These are phyloP conservation scores for Phasia obesa DNA, from an alignment of 2,888 invertebrate genomes.

Conservation along the genomic window DNA sequence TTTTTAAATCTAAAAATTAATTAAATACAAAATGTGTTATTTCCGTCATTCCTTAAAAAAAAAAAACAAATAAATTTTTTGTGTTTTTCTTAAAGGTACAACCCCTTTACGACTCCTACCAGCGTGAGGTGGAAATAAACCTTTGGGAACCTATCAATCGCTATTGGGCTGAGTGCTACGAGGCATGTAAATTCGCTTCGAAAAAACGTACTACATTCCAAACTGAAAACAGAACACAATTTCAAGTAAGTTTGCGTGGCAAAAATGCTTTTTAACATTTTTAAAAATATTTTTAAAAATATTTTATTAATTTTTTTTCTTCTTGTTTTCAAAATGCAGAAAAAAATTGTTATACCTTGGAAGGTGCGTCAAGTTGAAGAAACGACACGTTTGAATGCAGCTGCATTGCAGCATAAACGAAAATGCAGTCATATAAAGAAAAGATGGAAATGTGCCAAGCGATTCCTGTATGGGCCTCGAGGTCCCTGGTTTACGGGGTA, in stretches of 20 bases:
- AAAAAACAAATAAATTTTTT: neutral
- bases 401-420: slow-evolving; percentile 83
- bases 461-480: slow-evolving; percentile 84
- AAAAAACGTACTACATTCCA: slow-evolving; percentile 84
- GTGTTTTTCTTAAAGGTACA: slow-evolving; percentile 83
- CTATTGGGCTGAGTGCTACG: slow-evolving; percentile 86
- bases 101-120: slow-evolving; percentile 84
- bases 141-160: slow-evolving; percentile 84
- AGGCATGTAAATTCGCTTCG: slow-evolving; percentile 84
- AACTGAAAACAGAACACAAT: slow-evolving; percentile 84
- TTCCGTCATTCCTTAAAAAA: neutral
- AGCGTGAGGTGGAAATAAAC: slow-evolving; percentile 83
- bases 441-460: slow-evolving; percentile 84
- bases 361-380: slow-evolving; percentile 83
- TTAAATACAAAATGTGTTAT: neutral
- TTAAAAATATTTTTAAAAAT: slow-evolving; percentile 5
- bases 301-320: slow-evolving; percentile 8
- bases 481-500: slow-evolving; percentile 83
- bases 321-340: slow-evolving; percentile 76
- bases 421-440: slow-evolving; percentile 83
- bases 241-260: slow-evolving; percentile 81
- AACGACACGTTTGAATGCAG: slow-evolving; percentile 83
- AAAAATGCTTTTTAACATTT: neutral
- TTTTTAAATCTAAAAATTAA: neutral
- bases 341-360: slow-evolving; percentile 84